These are phyloP conservation scores for Palythoa grandis DNA, from an alignment of 92 coral and sea anemone species.

Conservation along the genomic window DNA sequence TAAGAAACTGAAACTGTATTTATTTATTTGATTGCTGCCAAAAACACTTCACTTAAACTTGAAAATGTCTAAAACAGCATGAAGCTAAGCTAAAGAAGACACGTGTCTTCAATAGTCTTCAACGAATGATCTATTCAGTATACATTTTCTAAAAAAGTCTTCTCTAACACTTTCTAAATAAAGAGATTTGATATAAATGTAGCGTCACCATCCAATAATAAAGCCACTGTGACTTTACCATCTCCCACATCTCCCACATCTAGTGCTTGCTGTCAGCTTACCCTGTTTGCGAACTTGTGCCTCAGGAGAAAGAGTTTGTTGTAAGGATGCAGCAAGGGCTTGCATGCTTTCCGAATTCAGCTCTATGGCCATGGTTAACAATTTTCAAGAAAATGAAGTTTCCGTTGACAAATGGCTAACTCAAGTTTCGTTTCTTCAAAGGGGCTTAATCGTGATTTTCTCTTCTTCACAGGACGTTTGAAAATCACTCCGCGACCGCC, in stretches of 20 bases:
- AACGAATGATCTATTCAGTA: no score
- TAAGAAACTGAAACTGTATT: no score
- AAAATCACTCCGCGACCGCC: slow-evolving; percentile 39
- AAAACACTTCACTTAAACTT: background rate
- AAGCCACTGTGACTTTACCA: background rate
- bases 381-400: background rate
- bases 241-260: background rate
- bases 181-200: background rate
- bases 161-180: background rate
- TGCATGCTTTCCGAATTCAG: slow-evolving; percentile 69
- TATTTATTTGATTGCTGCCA: background rate
- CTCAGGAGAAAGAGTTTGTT: slow-evolving; percentile 85
- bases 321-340: slow-evolving; percentile 70
- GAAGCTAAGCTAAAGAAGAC: background rate
- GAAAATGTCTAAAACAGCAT: background rate
- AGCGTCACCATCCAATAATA: background rate
- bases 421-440: background rate
- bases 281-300: slow-evolving; percentile 86
- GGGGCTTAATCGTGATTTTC: background rate
- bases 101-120: background rate
- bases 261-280: slow-evolving; percentile 16
- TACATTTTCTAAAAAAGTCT: background rate
- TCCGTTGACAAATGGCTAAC: background rate
- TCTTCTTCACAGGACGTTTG: background rate
- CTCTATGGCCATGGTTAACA: slow-evolving; percentile 28